Conservation (phyloP, 2,797 vertebrate genomes). For the Characodon lateralis region DNA sequence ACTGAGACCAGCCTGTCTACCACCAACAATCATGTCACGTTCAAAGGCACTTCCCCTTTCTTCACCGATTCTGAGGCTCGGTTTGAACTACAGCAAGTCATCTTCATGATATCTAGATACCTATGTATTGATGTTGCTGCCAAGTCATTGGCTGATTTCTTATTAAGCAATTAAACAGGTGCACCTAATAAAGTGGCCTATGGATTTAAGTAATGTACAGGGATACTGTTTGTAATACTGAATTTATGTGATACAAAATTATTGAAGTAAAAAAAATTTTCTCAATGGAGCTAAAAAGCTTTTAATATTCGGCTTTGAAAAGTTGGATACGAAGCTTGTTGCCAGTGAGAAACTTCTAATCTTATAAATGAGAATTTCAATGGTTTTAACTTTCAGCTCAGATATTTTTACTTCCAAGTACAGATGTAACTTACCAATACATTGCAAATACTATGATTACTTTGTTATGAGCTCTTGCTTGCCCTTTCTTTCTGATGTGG, state of each 20-base stretch:
- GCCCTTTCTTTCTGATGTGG: neutral
- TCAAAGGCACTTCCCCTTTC: neutral
- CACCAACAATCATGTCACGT: neutral
- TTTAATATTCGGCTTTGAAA: neutral
- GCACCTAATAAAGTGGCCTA: neutral
- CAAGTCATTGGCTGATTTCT: neutral
- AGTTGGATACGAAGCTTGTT: neutral
- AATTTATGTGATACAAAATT: neutral
- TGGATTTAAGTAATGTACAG: neutral
- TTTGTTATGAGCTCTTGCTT: neutral
- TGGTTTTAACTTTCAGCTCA: neutral
- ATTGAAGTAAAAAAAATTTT: neutral
- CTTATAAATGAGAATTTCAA: neutral
- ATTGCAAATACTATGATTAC: too few relatives aligned
- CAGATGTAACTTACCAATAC: neutral
- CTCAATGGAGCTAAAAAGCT: neutral
- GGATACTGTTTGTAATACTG: neutral
- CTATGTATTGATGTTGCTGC: neutral
- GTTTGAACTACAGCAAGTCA: neutral
- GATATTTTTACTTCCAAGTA: neutral
- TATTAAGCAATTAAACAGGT: neutral
- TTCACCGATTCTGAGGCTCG: neutral
- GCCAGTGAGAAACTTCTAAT: neutral
- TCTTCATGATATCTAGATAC: neutral
- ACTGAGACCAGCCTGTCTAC: neutral